These are phyloP conservation scores for Xanthostigma xanthostigma DNA, from an alignment of 2,888 invertebrate genomes.

Conservation along the genomic window DNA sequence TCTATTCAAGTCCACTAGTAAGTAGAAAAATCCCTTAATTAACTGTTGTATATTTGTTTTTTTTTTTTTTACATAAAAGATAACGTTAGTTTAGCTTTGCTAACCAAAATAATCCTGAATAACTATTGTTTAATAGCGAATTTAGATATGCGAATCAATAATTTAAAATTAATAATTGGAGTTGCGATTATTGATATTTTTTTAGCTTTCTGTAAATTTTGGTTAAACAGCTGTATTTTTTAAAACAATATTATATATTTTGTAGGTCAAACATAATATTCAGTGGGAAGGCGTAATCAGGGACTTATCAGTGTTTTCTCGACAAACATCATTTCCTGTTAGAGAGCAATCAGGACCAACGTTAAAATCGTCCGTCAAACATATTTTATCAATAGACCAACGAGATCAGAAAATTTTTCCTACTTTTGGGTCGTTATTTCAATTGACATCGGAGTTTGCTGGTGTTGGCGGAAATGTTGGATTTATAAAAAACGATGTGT, in stretches of 20 bases:
- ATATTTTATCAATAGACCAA: conserved; percentile 63
- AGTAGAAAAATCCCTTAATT: conserved; percentile 10
- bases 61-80: too few relatives aligned
- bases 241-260: conserved; percentile 10
- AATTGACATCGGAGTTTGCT: conserved; percentile 69
- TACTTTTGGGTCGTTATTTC: conserved; percentile 51
- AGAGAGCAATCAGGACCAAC: conserved; percentile 81
- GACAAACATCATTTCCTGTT: conserved; percentile 66
- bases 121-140: not conserved
- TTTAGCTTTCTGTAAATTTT: conserved; percentile 2
- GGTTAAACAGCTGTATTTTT: not conserved
- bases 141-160: conserved; percentile 2
- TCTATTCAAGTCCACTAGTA: conserved; percentile 45
- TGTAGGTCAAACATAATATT: conserved; percentile 62
- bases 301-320: conserved; percentile 57
- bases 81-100: too few relatives aligned
- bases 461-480: conserved; percentile 86
- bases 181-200: not conserved
- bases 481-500: conserved; percentile 68
- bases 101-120: not conserved
- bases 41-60: not conserved
- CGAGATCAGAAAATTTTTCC: conserved; percentile 75
- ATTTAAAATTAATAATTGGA: not conserved
- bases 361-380: conserved; percentile 74
- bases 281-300: conserved; percentile 81